Percentiles rank a stretch among this genome's conserved stretches.
phyloP scores from a whole-genome alignment of 2,888 invertebrate species.

The Macrosiphum euphorbiae region DNA sequence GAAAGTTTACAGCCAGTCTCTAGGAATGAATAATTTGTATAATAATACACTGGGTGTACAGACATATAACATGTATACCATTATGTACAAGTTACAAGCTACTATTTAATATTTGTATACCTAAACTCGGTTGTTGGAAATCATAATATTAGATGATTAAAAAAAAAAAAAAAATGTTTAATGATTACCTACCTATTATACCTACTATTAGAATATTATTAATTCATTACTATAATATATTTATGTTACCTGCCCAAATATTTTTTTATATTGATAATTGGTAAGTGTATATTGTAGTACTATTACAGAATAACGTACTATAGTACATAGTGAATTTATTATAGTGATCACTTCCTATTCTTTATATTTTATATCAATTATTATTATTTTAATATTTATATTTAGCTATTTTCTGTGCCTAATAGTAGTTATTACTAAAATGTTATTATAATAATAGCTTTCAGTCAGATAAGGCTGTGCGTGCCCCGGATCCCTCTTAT shows the following conservation, averaged over 20 bases:
- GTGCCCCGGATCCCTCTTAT: too few relatives aligned
- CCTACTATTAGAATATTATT: neutral
- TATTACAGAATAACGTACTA: neutral
- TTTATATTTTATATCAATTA: neutral
- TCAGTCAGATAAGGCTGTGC: too few relatives aligned
- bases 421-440: neutral
- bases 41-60: neutral
- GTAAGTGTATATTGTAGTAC: neutral
- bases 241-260: neutral
- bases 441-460: neutral
- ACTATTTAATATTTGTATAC: neutral
- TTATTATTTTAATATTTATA: neutral
- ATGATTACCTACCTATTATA: neutral
- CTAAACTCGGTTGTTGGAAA: neutral
- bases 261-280: neutral
- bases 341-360: neutral
- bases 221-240: neutral
- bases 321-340: neutral
- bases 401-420: neutral
- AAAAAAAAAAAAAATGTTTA: neutral
- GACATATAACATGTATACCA: neutral
- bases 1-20: constrained; percentile 2
- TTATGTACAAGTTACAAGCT: neutral
- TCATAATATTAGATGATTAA: neutral
- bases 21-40: constrained; percentile 6